Evolutionary conservation across 2,888 invertebrate genomes (phyloP), one percentile per base, ranked within the genome.

Genomic region (Trypoxylon attenuatum): DNA sequence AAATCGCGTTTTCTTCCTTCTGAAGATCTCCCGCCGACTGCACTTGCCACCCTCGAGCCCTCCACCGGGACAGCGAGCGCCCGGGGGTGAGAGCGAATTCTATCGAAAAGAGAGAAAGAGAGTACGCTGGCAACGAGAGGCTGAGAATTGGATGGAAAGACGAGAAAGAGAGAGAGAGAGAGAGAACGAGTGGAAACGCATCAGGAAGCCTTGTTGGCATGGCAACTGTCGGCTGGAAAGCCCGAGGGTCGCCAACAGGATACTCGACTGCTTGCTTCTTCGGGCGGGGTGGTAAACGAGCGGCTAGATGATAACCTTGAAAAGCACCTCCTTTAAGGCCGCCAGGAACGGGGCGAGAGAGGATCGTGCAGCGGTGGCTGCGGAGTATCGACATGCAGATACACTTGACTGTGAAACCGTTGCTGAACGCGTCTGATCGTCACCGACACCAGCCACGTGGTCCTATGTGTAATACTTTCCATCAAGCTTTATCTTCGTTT

Each of bases 1-100:
- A 78, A 81, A 82, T 78, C 77, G 71, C 73, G 80, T 80, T 81
- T 80, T 77, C 76, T 76, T 73, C 78, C 73, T 76, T 82, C 81
- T 80, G 67, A 73, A 71, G 69, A 63, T 63, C 62, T 67, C 65
- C 63, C 55, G 53, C 66, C 66, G 67, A 64, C 61, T 64, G 67
- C 74, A 73, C 76, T 74, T 76, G 70, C 73, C 69, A 64, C 69
- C 73, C 67, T 67, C 70, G 69, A 62, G 63, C 60, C 71, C 68
- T 67, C 61, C 69, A 58, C 58, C 59, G 60, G 62, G 50, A 56
- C 55, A 56, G 33, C 13, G 33, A 10, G 33, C 13, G 33, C 13
- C 5, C 13, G 33, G 10, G 33, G 3, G 33, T 6, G 33, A 33
- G 33, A n/a, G n/a, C n/a, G n/a, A n/a, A n/a, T n/a, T n/a, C n/a